Evolutionary conservation across 2,113 vertebrate species (phyloP).

Genomic region (Pristiophorus japonicus): DNA sequence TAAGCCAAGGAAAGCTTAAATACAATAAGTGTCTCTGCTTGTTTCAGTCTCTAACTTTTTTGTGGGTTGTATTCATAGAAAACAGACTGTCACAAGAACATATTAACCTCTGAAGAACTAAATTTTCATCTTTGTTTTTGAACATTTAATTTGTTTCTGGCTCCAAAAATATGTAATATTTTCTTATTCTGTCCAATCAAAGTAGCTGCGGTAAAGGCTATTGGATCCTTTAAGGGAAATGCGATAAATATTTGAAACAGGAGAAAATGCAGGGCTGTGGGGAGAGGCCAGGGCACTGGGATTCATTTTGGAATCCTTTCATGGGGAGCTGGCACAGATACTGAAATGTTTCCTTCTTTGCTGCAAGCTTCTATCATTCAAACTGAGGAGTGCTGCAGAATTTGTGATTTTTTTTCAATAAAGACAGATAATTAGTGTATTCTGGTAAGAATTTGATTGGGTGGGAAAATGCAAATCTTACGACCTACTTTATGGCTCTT

Average conservation of each 20-base stretch:
- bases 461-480: not conserved
- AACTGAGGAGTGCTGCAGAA: not conserved
- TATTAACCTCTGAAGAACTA: not conserved
- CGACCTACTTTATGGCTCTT: not conserved
- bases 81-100: too few species aligned
- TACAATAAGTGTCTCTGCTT: not conserved
- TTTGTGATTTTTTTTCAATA: not conserved
- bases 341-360: not conserved
- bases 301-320: not conserved
- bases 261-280: not conserved
- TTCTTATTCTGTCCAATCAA: not conserved
- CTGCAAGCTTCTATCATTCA: not conserved
- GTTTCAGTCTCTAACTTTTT: not conserved
- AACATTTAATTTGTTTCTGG: not conserved
- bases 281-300: not conserved
- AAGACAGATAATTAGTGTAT: not conserved
- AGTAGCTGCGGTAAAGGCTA: not conserved
- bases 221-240: not conserved
- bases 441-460: not conserved
- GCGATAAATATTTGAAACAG: not conserved
- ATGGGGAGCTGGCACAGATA: not conserved
- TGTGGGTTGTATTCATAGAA: too few species aligned
- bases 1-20: not conserved
- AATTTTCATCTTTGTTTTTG: not conserved
- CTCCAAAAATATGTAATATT: not conserved